Conservation (phyloP, 2,113 vertebrate genomes). For the Heptranchias perlo region DNA sequence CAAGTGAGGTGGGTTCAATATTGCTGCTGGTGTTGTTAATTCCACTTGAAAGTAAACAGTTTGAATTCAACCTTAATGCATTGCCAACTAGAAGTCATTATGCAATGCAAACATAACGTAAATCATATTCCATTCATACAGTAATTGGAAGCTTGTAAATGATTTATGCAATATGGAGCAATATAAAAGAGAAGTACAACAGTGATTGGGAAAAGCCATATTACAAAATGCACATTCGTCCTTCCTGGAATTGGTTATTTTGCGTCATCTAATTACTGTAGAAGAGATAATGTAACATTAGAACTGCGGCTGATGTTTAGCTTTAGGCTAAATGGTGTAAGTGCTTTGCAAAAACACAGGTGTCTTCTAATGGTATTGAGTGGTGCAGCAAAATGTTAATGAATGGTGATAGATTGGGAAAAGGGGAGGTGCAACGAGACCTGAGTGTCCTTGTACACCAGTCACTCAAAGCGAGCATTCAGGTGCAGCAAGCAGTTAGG, state of each 20-base stretch:
- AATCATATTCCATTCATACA: background rate
- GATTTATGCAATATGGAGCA: background rate
- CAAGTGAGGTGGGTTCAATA: background rate
- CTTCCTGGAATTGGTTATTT: background rate
- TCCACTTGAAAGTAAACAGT: background rate
- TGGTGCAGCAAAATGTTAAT: background rate
- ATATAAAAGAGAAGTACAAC: background rate
- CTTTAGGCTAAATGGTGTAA: background rate
- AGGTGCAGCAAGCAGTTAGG: too few species aligned
- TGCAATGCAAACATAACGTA: background rate
- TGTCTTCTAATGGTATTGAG: background rate
- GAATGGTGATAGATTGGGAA: too few species aligned
- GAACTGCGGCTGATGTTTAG: background rate
- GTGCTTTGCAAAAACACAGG: background rate
- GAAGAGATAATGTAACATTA: background rate
- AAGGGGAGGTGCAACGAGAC: too few species aligned
- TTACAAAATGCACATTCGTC: background rate
- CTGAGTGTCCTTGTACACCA: too few species aligned
- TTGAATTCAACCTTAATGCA: background rate
- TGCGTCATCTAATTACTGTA: background rate
- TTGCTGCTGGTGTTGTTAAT: background rate
- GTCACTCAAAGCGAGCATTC: too few species aligned
- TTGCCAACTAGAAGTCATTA: conserved; percentile 5
- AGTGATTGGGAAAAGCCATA: background rate
- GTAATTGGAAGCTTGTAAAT: background rate